phyloP scores from a whole-genome alignment of 2,888 invertebrate species.

The Petrophora chlorosata region DNA sequence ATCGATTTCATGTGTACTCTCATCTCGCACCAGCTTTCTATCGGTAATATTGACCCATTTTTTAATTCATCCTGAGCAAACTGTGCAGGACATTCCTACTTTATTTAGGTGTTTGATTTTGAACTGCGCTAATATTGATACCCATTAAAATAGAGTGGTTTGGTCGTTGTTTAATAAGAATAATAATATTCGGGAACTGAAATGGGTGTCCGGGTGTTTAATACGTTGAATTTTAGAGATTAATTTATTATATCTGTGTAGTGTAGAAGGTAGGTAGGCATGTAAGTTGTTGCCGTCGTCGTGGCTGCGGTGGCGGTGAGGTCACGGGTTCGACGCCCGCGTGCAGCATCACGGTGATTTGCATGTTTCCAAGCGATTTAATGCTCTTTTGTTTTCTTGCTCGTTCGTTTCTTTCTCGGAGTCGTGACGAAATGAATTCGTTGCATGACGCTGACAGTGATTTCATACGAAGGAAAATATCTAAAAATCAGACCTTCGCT shows the following conservation, averaged over 20 bases:
- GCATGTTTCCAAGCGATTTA: slow-evolving; percentile 62
- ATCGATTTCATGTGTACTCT: slow-evolving; percentile 7
- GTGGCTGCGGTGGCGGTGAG: slow-evolving; percentile 34
- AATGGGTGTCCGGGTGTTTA: not conserved
- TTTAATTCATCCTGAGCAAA: slow-evolving; percentile 14
- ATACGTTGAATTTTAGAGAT: too few relatives aligned
- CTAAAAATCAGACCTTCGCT: slow-evolving; percentile 3
- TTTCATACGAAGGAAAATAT: slow-evolving; percentile 19
- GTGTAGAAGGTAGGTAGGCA: too few relatives aligned
- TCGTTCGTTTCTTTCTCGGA: slow-evolving; percentile 51
- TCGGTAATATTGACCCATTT: slow-evolving; percentile 33
- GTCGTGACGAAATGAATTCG: slow-evolving; percentile 57
- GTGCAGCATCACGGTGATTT: slow-evolving; percentile 61
- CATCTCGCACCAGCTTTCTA: slow-evolving; percentile 16
- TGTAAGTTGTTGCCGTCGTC: too few relatives aligned
- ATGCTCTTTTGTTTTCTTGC: slow-evolving; percentile 59
- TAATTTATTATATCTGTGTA: too few relatives aligned
- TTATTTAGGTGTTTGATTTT: too few relatives aligned
- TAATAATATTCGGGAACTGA: slow-evolving; percentile 5
- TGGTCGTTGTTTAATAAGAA: slow-evolving; percentile 36
- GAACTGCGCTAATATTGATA: slow-evolving; percentile 25
- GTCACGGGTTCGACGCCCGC: slow-evolving; percentile 62
- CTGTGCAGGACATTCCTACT: too few relatives aligned
- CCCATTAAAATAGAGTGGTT: slow-evolving; percentile 18
- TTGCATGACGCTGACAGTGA: slow-evolving; percentile 43